A percentile compares a stretch with the other conserved stretches of the same genome.
Conservation (phyloP, 2,113 vertebrate species). For the Myanophis thanlyinensis region DNA sequence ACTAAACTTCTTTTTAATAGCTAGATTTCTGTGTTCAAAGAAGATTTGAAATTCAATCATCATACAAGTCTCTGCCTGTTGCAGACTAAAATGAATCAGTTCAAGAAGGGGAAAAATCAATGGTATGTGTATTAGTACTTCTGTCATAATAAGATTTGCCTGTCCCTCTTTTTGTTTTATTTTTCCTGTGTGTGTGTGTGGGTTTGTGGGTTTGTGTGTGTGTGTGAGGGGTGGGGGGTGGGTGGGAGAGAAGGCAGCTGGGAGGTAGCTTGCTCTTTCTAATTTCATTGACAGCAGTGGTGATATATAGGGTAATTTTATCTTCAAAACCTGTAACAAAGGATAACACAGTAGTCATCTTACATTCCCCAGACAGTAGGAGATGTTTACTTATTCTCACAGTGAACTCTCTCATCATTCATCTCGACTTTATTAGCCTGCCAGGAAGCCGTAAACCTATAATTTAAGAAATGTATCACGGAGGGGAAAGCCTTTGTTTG, state of each 20-base stretch:
- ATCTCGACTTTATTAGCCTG: constrained; percentile 64
- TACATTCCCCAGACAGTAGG: constrained; percentile 70
- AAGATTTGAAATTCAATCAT: not conserved
- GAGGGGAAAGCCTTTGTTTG: constrained; percentile 38
- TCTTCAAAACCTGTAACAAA: constrained; percentile 74
- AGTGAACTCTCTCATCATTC: constrained; percentile 66
- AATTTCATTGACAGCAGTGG: constrained; percentile 63
- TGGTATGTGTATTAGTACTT: not conserved
- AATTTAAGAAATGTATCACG: constrained; percentile 58
- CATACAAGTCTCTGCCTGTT: not conserved
- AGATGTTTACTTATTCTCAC: constrained; percentile 70
- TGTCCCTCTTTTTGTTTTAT: not conserved
- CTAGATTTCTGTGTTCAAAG: not conserved
- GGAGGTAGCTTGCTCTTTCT: constrained; percentile 61
- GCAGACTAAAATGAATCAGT: not conserved
- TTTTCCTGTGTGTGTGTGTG: constrained; percentile 1
- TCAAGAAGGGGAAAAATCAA: not conserved
- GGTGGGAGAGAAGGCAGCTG: not conserved
- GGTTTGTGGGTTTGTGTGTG: not conserved
- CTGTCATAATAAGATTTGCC: not conserved
- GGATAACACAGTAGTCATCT: constrained; percentile 68
- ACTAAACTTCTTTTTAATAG: not conserved
- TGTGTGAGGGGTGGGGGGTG: not conserved
- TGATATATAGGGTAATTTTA: constrained; percentile 72
- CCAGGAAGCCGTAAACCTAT: constrained; percentile 59